Base-by-base conservation (phyloP, 2,113 vertebrate genomes). In the Silurus glanis region DNA sequence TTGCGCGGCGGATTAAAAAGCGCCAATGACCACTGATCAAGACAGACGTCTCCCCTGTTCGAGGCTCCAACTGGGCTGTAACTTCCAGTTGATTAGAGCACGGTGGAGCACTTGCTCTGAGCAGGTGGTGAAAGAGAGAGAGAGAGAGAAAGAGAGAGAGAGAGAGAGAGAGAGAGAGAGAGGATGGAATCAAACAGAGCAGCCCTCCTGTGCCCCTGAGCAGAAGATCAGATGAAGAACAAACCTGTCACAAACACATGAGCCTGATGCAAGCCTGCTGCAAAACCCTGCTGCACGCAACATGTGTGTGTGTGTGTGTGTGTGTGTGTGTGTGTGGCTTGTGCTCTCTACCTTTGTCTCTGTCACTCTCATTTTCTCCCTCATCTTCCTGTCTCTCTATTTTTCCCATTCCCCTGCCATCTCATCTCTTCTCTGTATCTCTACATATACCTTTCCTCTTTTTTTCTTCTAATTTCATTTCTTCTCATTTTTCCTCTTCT, bases 241-340 rank as follows among this genome's bases (percentile, higher is more conserved):
- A 94, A 94, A 93, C 92, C 94, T 94, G 94, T 92, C 93, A 93
- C 92, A 93, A 92, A 94, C 93, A 92, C 92, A 93, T 89, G 85
- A 92, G 93, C 91, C 93, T 95, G 95, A 95, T 92, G 94, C 94
- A 95, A 95, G 94, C 93, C 84, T 91, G 93, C 92, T 94, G 94
- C 94, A 95, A 87, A 95, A 94, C 93, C 37, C 93, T 90, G 89
- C 89, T 53, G 78, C 51, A 92, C 91, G 91, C 93, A 91, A 83
- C 92, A 92, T 92, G 91, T 91, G 90, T 92, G 91, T 91, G 85
- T 59, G 19, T 78, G 78, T 45, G 78, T 64, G 58, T 83, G 47
- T 87, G 71, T 81, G 49, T 83, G 78, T 83, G 80, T 83, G 59
- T 78, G 19, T 72, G n/a, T 45, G 28, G 37, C 6, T 47, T 4